A percentile compares a stretch with the other conserved stretches of the same genome.
Conservation (phyloP, 2,888 invertebrate species). For the Branchipolynoe longqiensis region DNA sequence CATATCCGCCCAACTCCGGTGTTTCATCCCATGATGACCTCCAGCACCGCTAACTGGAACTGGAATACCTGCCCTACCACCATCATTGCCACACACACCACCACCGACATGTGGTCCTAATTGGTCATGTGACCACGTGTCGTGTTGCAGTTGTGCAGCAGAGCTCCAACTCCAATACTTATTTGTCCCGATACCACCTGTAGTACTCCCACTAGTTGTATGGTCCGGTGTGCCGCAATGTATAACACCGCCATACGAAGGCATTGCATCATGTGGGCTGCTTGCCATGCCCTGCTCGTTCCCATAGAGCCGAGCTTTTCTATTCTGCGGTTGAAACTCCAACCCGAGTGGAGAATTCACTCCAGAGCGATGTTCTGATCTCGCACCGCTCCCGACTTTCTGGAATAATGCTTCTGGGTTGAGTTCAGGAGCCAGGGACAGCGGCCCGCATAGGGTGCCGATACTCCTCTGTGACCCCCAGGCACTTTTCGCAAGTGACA, state of each 20-base stretch:
- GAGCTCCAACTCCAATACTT: conserved; percentile 43
- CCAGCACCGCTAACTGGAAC: background rate
- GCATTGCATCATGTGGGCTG: background rate
- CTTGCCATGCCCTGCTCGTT: background rate
- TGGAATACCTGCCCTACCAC: background rate
- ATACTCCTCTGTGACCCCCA: conserved; percentile 49
- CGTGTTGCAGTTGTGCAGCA: background rate
- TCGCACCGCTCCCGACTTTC: background rate
- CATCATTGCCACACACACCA: no score
- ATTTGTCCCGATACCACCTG: background rate
- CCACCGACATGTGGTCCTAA: no score
- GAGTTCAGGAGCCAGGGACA: conserved; percentile 29
- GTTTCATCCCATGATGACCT: conserved; percentile 10
- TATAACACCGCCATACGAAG: background rate
- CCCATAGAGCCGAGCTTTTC: conserved; percentile 6
- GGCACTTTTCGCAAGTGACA: background rate
- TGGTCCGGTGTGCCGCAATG: background rate
- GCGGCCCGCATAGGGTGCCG: conserved; percentile 36
- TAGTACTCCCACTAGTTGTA: background rate
- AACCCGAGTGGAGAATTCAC: conserved; percentile 7
- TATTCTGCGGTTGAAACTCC: conserved; percentile 2
- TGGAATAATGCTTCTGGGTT: background rate
- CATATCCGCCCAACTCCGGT: conserved; percentile 42
- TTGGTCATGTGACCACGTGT: no score
- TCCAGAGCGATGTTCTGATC: background rate